Conservation (phyloP, 2,113 vertebrate species). For the Melanostigma gelatinosum region DNA sequence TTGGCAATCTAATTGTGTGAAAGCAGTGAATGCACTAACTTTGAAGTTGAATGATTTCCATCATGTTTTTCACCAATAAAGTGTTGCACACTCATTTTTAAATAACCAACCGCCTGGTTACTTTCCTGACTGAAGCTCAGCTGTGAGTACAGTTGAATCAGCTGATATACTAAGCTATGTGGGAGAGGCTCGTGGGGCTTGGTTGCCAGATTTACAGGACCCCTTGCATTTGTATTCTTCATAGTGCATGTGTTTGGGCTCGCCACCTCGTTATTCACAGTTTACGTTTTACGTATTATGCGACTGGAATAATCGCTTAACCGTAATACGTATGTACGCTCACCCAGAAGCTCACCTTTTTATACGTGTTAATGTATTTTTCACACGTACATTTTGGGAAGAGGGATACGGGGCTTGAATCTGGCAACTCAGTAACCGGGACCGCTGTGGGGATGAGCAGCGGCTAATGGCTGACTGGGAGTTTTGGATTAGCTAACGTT, state of each 20-base stretch:
- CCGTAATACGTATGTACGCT: rapidly evolving
- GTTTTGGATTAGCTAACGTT: constrained; percentile 30
- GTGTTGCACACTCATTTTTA: constrained; percentile 9
- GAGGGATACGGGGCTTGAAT: background rate
- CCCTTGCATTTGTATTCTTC: background rate
- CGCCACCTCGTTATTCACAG: background rate
- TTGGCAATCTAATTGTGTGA: background rate
- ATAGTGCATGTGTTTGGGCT: background rate
- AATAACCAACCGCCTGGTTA: constrained; percentile 16
- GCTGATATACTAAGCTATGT: constrained; percentile 40
- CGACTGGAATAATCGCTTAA: background rate
- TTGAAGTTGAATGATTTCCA: constrained; percentile 24
- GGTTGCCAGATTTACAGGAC: constrained; percentile 49
- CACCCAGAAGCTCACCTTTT: rapidly evolving
- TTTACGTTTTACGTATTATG: background rate
- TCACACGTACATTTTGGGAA: too few species aligned
- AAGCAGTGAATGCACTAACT: constrained; percentile 7
- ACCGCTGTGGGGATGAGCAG: constrained; percentile 38
- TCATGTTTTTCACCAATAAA: constrained; percentile 61
- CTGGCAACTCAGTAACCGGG: constrained; percentile 47
- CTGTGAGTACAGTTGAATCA: constrained; percentile 38
- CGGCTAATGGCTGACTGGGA: constrained; percentile 68
- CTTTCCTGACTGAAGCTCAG: background rate
- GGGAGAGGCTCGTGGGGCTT: background rate
- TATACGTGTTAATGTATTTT: background rate